These are phyloP conservation scores for Conops quadrifasciatus DNA, from an alignment of 2,888 invertebrate genomes.

Conservation along the genomic window DNA sequence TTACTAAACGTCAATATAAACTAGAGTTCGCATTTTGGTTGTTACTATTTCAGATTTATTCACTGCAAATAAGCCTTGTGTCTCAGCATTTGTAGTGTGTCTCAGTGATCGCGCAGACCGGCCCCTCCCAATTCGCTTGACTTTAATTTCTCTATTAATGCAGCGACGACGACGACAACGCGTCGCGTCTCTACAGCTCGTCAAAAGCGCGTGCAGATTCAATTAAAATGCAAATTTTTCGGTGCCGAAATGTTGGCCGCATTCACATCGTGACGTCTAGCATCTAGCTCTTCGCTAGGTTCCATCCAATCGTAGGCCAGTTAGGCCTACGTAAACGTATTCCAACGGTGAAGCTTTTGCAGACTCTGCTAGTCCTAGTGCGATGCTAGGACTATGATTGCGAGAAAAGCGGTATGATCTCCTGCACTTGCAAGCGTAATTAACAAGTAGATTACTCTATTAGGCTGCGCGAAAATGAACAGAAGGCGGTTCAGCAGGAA, in stretches of 20 bases:
- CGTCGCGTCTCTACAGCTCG: constrained; percentile 16
- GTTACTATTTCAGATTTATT: too few relatives aligned
- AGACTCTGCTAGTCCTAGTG: too few relatives aligned
- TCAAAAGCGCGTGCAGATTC: constrained; percentile 56
- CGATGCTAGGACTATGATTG: too few relatives aligned
- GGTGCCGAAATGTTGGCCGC: constrained; percentile 13
- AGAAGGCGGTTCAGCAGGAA: too few relatives aligned
- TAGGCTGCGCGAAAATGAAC: neutral
- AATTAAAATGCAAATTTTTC: constrained; percentile 59
- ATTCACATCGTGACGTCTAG: neutral
- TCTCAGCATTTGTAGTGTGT: neutral
- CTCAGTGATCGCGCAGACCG: neutral
- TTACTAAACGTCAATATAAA: too few relatives aligned
- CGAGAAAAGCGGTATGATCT: neutral
- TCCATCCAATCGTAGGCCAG: too few relatives aligned
- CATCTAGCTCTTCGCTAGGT: neutral
- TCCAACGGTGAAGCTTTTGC: too few relatives aligned
- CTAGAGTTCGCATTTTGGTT: too few relatives aligned
- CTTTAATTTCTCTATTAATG: constrained; percentile 17
- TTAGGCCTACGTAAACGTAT: too few relatives aligned
- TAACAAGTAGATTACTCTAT: constrained; percentile 42
- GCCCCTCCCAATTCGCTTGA: neutral
- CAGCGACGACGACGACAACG: neutral
- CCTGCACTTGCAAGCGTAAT: constrained; percentile 38
- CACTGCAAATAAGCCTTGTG: too few relatives aligned